A percentile compares a stretch with the other conserved stretches of the same genome.
phyloP scores from a whole-genome alignment of 2,888 invertebrate species.

The Eudasyphora cyanicolor region DNA sequence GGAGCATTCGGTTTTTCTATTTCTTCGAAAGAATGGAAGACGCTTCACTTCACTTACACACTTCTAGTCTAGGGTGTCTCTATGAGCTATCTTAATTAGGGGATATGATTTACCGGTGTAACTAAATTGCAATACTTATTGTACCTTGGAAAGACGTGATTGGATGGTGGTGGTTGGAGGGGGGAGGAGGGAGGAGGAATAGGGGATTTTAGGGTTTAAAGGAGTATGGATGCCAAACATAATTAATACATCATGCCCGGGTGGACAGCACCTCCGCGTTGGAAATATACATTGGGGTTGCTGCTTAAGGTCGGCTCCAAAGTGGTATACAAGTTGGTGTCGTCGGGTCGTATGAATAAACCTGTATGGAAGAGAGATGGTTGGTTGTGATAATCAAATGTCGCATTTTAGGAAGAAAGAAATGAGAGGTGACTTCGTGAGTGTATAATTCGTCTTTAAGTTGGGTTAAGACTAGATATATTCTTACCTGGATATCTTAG shows the following conservation, averaged over 20 bases:
- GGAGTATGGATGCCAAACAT: neutral
- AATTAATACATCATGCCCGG: slow-evolving; percentile 94
- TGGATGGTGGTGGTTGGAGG: neutral
- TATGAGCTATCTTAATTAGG: neutral
- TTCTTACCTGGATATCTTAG: slow-evolving; percentile 80
- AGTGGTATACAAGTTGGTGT: slow-evolving; percentile 91
- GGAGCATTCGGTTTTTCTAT: neutral
- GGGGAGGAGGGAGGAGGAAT: too few species aligned
- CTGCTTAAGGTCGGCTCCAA: slow-evolving; percentile 91
- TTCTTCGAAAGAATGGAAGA: neutral
- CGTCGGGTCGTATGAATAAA: slow-evolving; percentile 89
- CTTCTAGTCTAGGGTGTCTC: neutral
- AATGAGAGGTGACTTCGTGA: neutral
- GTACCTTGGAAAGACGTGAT: too few species aligned
- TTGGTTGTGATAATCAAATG: neutral
- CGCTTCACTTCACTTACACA: neutral
- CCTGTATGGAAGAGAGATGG: slow-evolving; percentile 80
- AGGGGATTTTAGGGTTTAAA: neutral
- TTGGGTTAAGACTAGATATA: neutral
- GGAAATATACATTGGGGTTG: slow-evolving; percentile 95
- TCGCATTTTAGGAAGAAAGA: too few species aligned
- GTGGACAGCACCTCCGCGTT: slow-evolving; percentile 89
- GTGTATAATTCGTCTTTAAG: neutral
- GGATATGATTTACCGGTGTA: neutral
- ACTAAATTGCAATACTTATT: neutral